A percentile compares a stretch with the other conserved stretches of the same genome.
phyloP scores from a whole-genome alignment of 2,797 vertebrate genomes.

The Vespertilio murinus region DNA sequence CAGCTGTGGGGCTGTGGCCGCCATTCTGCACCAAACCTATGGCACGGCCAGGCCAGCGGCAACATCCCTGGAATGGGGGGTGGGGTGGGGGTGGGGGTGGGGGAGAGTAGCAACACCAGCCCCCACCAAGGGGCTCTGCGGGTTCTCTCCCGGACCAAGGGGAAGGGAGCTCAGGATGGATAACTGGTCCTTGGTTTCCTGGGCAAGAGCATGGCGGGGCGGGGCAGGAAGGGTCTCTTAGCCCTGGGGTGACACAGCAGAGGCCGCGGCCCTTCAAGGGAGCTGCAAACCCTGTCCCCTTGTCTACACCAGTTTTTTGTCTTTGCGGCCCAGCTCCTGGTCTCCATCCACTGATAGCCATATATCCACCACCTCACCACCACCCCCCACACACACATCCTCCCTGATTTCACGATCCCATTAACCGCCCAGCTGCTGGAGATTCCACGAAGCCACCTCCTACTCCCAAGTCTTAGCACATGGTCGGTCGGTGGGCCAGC shows the following conservation, averaged over 20 bases:
- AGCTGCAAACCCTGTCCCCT: neutral
- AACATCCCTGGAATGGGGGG: neutral
- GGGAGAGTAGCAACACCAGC: neutral
- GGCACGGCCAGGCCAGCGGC: neutral
- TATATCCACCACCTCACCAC: neutral
- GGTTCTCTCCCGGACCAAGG: neutral
- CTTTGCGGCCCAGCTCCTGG: neutral
- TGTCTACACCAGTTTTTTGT: neutral
- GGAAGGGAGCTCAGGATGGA: conserved; percentile 18
- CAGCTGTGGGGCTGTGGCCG: neutral
- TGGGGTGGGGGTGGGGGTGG: neutral
- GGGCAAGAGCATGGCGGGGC: conserved; percentile 3
- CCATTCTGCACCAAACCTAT: conserved; percentile 36
- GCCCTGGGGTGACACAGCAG: conserved; percentile 63
- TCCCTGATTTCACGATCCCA: neutral
- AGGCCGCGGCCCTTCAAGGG: neutral
- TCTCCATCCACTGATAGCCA: neutral
- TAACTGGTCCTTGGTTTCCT: conserved; percentile 63
- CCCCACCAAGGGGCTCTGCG: neutral
- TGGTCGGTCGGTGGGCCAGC: neutral
- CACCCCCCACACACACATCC: neutral
- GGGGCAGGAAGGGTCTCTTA: conserved; percentile 64
- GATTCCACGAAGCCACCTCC: neutral
- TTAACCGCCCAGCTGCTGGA: neutral
- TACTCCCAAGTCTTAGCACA: neutral